Conservation (phyloP, 2,888 invertebrate species). For the Macrosoma leucophasiata region DNA sequence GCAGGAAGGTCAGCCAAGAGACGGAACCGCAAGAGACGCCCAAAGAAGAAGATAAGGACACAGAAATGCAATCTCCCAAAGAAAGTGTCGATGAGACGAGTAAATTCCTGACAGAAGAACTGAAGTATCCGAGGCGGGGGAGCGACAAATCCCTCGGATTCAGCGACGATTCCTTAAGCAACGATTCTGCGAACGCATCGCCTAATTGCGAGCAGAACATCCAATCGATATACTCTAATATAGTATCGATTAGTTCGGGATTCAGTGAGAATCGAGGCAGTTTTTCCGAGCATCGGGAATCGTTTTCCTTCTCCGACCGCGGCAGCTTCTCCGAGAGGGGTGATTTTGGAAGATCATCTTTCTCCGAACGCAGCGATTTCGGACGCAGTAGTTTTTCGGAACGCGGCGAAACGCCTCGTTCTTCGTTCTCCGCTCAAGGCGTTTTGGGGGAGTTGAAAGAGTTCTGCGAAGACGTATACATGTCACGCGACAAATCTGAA, state of each 20-base stretch:
- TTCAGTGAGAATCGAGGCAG: conserved; percentile 75
- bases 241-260: conserved; percentile 76
- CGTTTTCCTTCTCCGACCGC: conserved; percentile 65
- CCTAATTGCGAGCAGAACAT: conserved; percentile 73
- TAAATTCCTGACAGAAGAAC: conserved; percentile 43
- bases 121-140: conserved; percentile 76
- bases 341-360: conserved; percentile 57
- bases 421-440: conserved; percentile 66
- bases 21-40: conserved; percentile 52
- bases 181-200: conserved; percentile 75
- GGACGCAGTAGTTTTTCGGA: conserved; percentile 64
- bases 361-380: conserved; percentile 75
- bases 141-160: conserved; percentile 83
- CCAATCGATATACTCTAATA: conserved; percentile 67
- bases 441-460: conserved; percentile 61
- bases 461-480: conserved; percentile 55
- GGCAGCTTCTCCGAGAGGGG: conserved; percentile 68
- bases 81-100: conserved; percentile 40
- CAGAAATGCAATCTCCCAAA: conserved; percentile 59
- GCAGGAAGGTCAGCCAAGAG: conserved; percentile 81
- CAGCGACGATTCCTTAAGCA: conserved; percentile 84
- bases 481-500: conserved; percentile 58
- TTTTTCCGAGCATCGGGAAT: conserved; percentile 65
- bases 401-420: conserved; percentile 62
- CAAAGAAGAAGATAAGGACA: conserved; percentile 38